Conservation (phyloP, 2,888 invertebrate genomes). For the Pinctada fucata region DNA sequence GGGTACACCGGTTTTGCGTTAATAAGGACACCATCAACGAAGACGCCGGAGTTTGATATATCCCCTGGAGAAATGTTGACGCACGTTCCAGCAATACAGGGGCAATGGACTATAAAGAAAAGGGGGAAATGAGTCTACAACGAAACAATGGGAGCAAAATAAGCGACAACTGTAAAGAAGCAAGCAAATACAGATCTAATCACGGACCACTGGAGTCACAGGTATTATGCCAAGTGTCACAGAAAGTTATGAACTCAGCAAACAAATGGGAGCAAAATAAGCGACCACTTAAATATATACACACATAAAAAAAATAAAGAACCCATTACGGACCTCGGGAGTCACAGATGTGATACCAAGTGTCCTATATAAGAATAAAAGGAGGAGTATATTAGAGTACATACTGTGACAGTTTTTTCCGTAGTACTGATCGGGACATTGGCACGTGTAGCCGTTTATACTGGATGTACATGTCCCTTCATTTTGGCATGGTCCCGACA, state of each 20-base stretch:
- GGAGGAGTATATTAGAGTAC: background rate
- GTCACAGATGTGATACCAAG: too few relatives aligned
- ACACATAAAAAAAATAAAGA: too few relatives aligned
- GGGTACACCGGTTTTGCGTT: slow-evolving; percentile 17
- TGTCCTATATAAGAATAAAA: background rate
- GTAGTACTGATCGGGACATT: slow-evolving; percentile 24
- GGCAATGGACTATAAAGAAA: slow-evolving; percentile 21
- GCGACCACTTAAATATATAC: too few relatives aligned
- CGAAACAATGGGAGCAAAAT: too few relatives aligned
- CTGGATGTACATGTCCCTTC: slow-evolving; percentile 21
- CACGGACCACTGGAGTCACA: too few relatives aligned
- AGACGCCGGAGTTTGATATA: slow-evolving; percentile 12
- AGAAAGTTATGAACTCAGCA: too few relatives aligned
- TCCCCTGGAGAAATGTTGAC: background rate
- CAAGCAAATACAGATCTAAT: too few relatives aligned
- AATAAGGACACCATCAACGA: slow-evolving; percentile 25
- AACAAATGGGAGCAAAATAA: too few relatives aligned
- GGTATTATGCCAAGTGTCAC: too few relatives aligned
- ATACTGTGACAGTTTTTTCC: slow-evolving; percentile 34
- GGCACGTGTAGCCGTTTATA: slow-evolving; percentile 19
- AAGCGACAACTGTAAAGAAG: too few relatives aligned
- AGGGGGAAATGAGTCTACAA: background rate
- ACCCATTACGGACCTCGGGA: too few relatives aligned
- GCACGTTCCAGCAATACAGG: slow-evolving; percentile 24
- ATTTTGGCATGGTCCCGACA: slow-evolving; percentile 25